Percentiles rank a stretch among this genome's conserved stretches.
Evolutionary conservation across 2,888 invertebrate species (phyloP).

Genomic region (Odontothrips loti): DNA sequence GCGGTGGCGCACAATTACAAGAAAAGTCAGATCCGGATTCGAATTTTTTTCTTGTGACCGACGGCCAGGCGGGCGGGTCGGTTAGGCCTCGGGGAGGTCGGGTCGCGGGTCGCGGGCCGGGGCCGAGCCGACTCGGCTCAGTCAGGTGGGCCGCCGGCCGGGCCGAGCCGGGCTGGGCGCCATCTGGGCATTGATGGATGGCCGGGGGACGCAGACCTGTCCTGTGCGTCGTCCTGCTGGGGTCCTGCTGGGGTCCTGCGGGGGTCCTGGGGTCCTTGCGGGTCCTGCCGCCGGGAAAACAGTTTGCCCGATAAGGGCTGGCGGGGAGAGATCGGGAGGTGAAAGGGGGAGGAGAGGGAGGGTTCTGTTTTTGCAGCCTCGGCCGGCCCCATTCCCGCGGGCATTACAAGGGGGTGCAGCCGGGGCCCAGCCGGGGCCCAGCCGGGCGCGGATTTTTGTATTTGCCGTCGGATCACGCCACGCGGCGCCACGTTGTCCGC

Average conservation of each 20-base stretch:
- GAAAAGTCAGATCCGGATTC: too few species aligned
- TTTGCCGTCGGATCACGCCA: background rate
- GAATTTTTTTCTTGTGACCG: too few species aligned
- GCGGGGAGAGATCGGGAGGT: background rate
- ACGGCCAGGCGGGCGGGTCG: too few species aligned
- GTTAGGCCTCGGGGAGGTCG: too few species aligned
- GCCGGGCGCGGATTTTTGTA: too few species aligned
- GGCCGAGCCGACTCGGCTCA: background rate
- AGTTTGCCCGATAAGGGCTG: background rate
- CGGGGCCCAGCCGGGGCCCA: too few species aligned
- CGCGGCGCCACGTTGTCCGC: background rate
- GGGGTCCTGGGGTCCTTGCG: background rate
- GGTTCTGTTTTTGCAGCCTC: background rate
- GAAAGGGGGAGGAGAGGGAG: background rate
- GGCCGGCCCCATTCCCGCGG: background rate
- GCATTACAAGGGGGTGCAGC: background rate
- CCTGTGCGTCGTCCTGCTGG: background rate
- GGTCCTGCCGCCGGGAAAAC: background rate
- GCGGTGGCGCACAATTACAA: background rate
- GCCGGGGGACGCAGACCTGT: background rate
- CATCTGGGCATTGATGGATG: conserved; percentile 22
- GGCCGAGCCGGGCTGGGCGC: background rate
- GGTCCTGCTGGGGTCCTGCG: too few species aligned
- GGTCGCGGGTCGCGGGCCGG: background rate
- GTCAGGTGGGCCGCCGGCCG: background rate